Conservation (phyloP, 2,113 vertebrate genomes). For the Coryphaenoides rupestris region DNA sequence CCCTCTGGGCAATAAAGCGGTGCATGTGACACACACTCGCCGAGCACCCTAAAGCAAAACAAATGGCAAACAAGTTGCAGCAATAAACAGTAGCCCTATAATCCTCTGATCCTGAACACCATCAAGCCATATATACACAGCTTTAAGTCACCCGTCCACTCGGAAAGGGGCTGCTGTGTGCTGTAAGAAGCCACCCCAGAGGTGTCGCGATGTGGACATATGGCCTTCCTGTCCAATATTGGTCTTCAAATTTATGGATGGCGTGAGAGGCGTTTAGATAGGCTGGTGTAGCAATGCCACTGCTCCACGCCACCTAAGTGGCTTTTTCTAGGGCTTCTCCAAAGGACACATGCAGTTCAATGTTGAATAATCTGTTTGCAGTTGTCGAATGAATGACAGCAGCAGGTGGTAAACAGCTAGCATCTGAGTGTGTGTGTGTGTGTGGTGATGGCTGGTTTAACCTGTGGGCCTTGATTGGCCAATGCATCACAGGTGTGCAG, state of each 20-base stretch:
- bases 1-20: slow-evolving; percentile 39
- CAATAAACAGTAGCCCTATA: neutral
- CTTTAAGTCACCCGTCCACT: slow-evolving; percentile 11
- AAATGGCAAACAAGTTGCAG: slow-evolving; percentile 24
- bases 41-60: slow-evolving; percentile 36
- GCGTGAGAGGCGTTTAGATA: slow-evolving; percentile 51
- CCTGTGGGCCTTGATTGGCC: no score
- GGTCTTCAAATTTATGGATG: slow-evolving; percentile 48
- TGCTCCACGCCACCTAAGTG: no score
- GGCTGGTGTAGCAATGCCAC: no score
- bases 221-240: slow-evolving; percentile 23
- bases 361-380: no score
- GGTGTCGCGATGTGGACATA: slow-evolving; percentile 12
- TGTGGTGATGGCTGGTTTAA: no score
- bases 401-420: no score
- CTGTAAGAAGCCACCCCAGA: slow-evolving; percentile 10
- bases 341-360: no score
- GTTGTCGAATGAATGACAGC: no score
- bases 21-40: slow-evolving; percentile 44
- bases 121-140: slow-evolving; percentile 11
- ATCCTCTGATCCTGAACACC: slow-evolving; percentile 4
- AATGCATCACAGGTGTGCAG: no score
- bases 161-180: neutral
- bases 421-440: no score
- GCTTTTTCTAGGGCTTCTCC: no score